Evolutionary conservation across 2,888 invertebrate species (phyloP).

Genomic region (Xestia xanthographa): DNA sequence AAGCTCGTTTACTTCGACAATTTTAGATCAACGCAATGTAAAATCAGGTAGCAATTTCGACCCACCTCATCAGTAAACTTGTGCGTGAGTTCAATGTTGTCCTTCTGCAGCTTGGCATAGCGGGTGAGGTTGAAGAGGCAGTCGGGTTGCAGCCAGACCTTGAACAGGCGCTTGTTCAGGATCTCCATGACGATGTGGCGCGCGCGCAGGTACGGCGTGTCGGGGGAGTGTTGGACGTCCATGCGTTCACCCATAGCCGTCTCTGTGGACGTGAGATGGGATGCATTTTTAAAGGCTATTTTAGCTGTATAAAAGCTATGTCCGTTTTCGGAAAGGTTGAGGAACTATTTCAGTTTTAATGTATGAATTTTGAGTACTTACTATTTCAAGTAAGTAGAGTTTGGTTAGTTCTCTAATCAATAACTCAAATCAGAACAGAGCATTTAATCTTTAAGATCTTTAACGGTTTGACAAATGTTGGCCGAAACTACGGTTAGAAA

Average conservation of each 20-base stretch:
- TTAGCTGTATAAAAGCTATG: neutral
- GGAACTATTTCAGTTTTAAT: too few species aligned
- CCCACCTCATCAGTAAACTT: slow-evolving; percentile 89
- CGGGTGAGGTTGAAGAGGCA: slow-evolving; percentile 91
- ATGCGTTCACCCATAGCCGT: slow-evolving; percentile 93
- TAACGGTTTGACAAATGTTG: neutral
- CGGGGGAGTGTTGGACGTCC: slow-evolving; percentile 88
- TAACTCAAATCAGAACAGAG: neutral
- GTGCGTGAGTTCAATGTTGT: slow-evolving; percentile 91
- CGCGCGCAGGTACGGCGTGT: slow-evolving; percentile 91
- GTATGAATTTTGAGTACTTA: neutral
- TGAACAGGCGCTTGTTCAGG: slow-evolving; percentile 86
- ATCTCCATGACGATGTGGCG: slow-evolving; percentile 87
- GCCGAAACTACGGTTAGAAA: neutral
- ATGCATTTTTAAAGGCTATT: neutral
- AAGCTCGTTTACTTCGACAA: neutral
- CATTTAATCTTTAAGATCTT: neutral
- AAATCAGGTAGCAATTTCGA: neutral
- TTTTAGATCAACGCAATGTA: neutral
- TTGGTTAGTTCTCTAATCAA: neutral
- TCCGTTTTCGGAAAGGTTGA: neutral
- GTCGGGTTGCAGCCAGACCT: slow-evolving; percentile 92
- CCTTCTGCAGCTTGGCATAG: slow-evolving; percentile 90
- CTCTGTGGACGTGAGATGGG: slow-evolving; percentile 81
- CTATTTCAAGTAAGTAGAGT: neutral